A percentile compares a stretch with the other conserved stretches of the same genome.
These are phyloP conservation scores for Lytechinus variegatus DNA, from an alignment of 35 echinoderm and acorn worm genomes.

Conservation along the genomic window DNA sequence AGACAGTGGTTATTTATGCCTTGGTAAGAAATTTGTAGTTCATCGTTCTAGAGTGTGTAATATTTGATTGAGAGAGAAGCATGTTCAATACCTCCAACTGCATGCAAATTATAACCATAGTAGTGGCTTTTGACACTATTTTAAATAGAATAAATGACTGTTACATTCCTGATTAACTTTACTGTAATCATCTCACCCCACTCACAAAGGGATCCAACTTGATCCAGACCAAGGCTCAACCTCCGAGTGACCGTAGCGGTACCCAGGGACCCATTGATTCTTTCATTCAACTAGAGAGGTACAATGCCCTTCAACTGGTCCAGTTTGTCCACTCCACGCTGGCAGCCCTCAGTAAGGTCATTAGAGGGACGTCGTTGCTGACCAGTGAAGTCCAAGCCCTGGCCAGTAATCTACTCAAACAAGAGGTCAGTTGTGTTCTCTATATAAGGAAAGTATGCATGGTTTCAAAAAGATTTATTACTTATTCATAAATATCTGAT, in stretches of 20 bases:
- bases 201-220: conserved; percentile 71
- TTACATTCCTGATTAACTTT: background rate
- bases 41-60: too few relatives aligned
- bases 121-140: too few relatives aligned
- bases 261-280: conserved; percentile 73
- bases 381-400: conserved; percentile 90
- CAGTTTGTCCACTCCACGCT: conserved; percentile 97
- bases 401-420: conserved; percentile 77
- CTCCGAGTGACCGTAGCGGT: conserved; percentile 85
- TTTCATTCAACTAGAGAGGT: conserved; percentile 90
- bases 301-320: conserved; percentile 89
- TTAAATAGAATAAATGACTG: too few relatives aligned
- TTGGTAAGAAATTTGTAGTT: too few relatives aligned
- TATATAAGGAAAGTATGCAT: background rate
- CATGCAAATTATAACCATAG: too few relatives aligned
- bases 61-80: too few relatives aligned
- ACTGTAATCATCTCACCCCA: background rate
- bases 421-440: conserved; percentile 75
- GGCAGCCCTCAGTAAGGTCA: conserved; percentile 94
- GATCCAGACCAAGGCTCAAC: conserved; percentile 82
- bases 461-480: too few relatives aligned
- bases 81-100: too few relatives aligned
- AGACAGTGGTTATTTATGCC: too few relatives aligned
- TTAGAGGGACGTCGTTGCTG: conserved; percentile 84
- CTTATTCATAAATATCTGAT: too few relatives aligned